phyloP scores from a whole-genome alignment of 2,113 vertebrate species.

The Speoplatyrhinus poulsoni region DNA sequence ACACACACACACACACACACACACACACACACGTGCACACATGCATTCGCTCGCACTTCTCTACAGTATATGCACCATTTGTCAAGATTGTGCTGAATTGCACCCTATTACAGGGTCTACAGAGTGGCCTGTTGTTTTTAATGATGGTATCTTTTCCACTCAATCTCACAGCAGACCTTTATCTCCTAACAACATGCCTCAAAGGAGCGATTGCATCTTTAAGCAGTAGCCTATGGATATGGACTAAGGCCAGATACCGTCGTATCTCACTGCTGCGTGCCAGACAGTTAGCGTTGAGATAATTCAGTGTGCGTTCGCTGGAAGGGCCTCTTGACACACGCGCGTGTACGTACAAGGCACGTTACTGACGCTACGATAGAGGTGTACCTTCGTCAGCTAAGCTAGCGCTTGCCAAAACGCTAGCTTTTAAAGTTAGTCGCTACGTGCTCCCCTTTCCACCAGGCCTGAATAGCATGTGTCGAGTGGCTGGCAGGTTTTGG shows the following conservation, averaged over 20 bases:
- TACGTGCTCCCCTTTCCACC: conserved; percentile 20
- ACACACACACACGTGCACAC: neutral
- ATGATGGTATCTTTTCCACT: conserved; percentile 52
- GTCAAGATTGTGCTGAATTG: conserved; percentile 63
- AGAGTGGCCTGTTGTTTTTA: conserved; percentile 40
- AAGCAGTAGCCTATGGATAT: conserved; percentile 13
- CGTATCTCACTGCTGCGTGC: no score
- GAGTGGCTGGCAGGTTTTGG: conserved; percentile 2
- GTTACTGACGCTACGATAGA: no score
- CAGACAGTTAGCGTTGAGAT: no score
- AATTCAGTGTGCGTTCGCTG: no score
- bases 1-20: conserved; percentile 10
- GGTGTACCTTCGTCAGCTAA: no score
- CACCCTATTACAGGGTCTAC: conserved; percentile 36
- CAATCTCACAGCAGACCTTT: conserved; percentile 37
- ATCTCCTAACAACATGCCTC: conserved; percentile 28
- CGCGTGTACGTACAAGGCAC: no score
- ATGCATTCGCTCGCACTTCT: conserved; percentile 5
- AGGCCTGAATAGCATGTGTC: conserved; percentile 8
- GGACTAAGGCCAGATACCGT: neutral
- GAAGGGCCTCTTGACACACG: no score
- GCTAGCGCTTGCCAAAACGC: neutral
- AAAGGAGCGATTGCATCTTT: conserved; percentile 32
- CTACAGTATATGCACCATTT: conserved; percentile 48
- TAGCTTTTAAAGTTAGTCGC: neutral